phyloP scores from a whole-genome alignment of 2,113 vertebrate species.

The Oncorhynchus nerka region DNA sequence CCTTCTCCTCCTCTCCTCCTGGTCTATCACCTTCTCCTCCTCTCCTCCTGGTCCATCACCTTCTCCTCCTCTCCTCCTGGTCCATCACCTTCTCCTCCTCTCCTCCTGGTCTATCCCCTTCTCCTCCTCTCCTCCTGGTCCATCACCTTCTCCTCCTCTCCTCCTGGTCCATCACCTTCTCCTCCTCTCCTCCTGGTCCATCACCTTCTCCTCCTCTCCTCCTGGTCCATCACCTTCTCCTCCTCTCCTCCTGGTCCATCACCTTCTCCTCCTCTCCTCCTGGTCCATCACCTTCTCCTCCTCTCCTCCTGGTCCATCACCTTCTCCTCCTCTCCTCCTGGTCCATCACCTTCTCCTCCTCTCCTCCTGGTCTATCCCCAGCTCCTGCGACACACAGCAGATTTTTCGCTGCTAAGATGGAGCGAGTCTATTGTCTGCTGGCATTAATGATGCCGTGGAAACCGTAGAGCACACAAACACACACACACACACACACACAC shows the following conservation, averaged over 20 bases:
- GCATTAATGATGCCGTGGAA: conserved; percentile 75
- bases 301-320: neutral
- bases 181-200: too few relatives aligned
- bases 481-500: too few relatives aligned
- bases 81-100: neutral
- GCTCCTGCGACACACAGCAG: neutral
- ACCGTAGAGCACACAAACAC: conserved; percentile 52
- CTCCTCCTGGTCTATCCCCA: neutral
- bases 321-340: neutral
- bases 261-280: too few relatives aligned
- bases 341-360: neutral
- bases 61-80: too few relatives aligned
- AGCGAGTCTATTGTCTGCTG: conserved; percentile 53
- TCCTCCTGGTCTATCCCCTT: neutral
- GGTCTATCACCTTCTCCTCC: neutral
- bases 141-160: neutral
- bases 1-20: too few relatives aligned
- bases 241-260: neutral
- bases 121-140: too few relatives aligned
- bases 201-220: neutral
- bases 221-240: neutral
- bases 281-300: neutral
- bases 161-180: neutral
- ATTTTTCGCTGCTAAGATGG: conserved; percentile 12
- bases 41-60: neutral